Conservation (phyloP, 2,113 vertebrate genomes). For the Oncorhynchus clarkii region DNA sequence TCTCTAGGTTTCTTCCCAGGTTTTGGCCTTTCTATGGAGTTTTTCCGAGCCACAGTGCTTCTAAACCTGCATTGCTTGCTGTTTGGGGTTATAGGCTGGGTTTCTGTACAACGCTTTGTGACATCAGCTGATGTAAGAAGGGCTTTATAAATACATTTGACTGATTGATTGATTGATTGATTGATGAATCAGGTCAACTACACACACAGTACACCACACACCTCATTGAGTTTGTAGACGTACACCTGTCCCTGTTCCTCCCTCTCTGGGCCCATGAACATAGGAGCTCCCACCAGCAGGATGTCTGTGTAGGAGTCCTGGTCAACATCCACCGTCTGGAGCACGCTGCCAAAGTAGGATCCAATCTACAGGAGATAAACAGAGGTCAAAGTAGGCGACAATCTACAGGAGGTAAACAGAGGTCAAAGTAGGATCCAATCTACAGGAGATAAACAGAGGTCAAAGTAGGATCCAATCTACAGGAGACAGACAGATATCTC, state of each 20-base stretch:
- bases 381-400: not conserved
- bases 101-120: too few species aligned
- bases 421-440: not conserved
- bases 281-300: constrained; percentile 90
- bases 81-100: too few species aligned
- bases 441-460: not conserved
- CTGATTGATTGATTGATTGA: too few species aligned
- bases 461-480: constrained; percentile 93
- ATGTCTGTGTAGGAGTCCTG: constrained; percentile 85
- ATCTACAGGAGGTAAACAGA: not conserved
- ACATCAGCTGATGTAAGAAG: too few species aligned
- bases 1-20: too few species aligned
- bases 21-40: too few species aligned
- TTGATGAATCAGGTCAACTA: not conserved
- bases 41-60: too few species aligned
- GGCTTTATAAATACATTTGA: too few species aligned
- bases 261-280: constrained; percentile 93
- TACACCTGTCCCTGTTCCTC: constrained; percentile 95
- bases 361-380: constrained; percentile 79
- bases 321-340: constrained; percentile 86
- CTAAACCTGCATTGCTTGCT: too few species aligned
- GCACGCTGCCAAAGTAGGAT: constrained; percentile 92
- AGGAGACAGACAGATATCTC: not conserved
- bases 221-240: constrained; percentile 84
- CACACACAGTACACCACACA: constrained; percentile 41